Conservation (phyloP, 2,888 invertebrate species). For the Cryptops parisi region DNA sequence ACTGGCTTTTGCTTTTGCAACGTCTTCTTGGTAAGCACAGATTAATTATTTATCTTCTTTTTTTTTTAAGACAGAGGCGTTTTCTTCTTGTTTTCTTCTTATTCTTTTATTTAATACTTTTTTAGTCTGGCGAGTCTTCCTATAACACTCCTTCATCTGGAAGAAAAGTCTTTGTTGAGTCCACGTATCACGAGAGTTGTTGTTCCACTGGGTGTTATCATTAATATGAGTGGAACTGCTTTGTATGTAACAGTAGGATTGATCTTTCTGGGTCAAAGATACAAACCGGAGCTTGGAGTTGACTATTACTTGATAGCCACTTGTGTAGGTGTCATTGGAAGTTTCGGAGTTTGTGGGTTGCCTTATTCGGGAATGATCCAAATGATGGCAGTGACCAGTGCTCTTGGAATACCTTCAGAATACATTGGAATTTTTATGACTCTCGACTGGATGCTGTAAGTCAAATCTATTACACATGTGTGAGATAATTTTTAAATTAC, state of each 20-base stretch:
- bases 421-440: background rate
- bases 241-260: background rate
- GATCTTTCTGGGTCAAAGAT: background rate
- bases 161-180: background rate
- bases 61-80: no score
- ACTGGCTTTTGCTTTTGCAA: slow-evolving; percentile 3
- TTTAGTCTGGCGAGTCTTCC: background rate
- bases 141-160: background rate
- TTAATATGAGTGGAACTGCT: background rate
- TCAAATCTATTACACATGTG: no score
- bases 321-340: background rate
- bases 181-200: background rate
- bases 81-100: background rate
- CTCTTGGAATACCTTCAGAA: background rate
- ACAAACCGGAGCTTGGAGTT: background rate
- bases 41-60: no score
- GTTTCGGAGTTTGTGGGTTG: background rate
- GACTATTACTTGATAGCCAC: background rate
- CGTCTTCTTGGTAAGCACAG: slow-evolving; percentile 3
- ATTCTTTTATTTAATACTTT: background rate
- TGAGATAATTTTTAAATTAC: no score
- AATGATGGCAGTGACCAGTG: background rate
- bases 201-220: background rate
- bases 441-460: background rate
- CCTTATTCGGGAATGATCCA: background rate